These are phyloP conservation scores for Toxotes lorentzi DNA, from an alignment of 2,797 vertebrate species.

Conservation along the genomic window DNA sequence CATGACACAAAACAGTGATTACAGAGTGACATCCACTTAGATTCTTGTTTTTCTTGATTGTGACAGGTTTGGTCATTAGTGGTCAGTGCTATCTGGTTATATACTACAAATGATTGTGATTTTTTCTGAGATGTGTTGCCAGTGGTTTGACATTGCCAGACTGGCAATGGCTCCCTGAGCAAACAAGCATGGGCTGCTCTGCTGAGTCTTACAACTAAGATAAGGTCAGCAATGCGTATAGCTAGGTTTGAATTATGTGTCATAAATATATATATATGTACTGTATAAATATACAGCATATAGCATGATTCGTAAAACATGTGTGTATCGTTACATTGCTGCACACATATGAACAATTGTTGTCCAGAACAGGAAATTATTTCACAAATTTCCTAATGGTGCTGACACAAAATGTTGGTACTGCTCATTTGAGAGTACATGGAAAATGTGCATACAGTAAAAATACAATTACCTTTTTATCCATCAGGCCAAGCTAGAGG, in stretches of 20 bases:
- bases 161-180: conserved; percentile 20
- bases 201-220: conserved; percentile 17
- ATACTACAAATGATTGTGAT: conserved; percentile 6
- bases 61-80: conserved; percentile 33
- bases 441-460: neutral
- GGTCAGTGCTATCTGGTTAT: conserved; percentile 28
- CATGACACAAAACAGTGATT: conserved; percentile 19
- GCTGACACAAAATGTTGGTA: neutral
- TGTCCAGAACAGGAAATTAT: neutral
- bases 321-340: neutral
- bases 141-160: conserved; percentile 19
- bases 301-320: neutral
- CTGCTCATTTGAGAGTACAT: neutral
- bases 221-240: neutral
- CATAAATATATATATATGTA: neutral
- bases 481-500: neutral
- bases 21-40: neutral
- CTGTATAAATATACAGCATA: neutral
- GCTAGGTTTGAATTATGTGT: neutral
- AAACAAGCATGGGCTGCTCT: conserved; percentile 21
- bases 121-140: conserved; percentile 31
- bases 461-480: conserved; percentile 5
- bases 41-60: conserved; percentile 29
- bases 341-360: neutral
- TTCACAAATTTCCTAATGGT: neutral